These are phyloP conservation scores for Tachyglossus aculeatus DNA, from an alignment of 2,797 vertebrate genomes.

Conservation along the genomic window DNA sequence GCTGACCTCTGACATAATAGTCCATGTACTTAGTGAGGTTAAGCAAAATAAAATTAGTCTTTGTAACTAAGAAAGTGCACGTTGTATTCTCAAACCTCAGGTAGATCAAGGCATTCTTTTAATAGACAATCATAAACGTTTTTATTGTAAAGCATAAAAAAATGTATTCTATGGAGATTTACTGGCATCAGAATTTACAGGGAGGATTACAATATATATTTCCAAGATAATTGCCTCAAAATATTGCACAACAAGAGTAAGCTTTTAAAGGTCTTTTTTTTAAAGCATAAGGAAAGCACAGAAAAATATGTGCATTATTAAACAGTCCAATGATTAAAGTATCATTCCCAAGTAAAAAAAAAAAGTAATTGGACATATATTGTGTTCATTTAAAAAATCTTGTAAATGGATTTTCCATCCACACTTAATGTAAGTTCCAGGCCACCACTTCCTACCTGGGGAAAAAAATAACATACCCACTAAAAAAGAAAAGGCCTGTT, in stretches of 20 bases:
- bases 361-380: conserved; percentile 64
- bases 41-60: background rate
- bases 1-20: background rate
- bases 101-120: conserved; percentile 4
- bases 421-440: conserved; percentile 36
- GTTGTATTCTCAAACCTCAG: background rate
- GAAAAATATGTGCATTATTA: conserved; percentile 39
- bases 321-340: conserved; percentile 49
- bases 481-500: conserved; percentile 59
- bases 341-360: conserved; percentile 55
- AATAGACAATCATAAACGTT: background rate
- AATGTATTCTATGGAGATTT: conserved; percentile 16
- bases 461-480: conserved; percentile 43
- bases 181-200: conserved; percentile 29
- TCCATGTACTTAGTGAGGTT: background rate
- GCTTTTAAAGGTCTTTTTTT: background rate
- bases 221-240: conserved; percentile 33
- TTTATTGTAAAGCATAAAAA: rapidly evolving
- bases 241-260: conserved; percentile 29
- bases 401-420: conserved; percentile 55
- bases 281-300: background rate
- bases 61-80: background rate
- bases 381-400: conserved; percentile 55
- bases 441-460: conserved; percentile 18
- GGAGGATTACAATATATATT: conserved; percentile 35